Base-by-base conservation (phyloP, 2,113 vertebrate genomes). In the Hucho hucho region DNA sequence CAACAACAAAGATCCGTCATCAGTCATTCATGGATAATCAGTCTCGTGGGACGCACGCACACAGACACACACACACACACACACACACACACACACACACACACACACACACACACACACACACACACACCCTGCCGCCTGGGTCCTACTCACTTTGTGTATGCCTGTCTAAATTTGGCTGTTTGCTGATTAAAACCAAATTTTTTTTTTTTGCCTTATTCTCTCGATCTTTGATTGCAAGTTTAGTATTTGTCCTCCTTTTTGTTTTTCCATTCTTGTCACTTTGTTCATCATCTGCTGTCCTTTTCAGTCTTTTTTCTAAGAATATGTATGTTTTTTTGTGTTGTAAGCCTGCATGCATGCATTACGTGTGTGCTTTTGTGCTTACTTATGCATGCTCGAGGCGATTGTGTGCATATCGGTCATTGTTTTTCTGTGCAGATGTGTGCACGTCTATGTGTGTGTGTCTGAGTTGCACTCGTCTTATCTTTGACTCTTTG, bases 11-110 rank as follows among this genome's bases (percentile, higher is more conserved):
- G 90, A 90, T 88, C 89, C 84, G 88, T 90, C 90, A 92, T 92
- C 89, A 92, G 90, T 90, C 90, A 92, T 90, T 92, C 90, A 92
- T 90, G 89, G 88, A 81, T 92, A 92, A 92, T 92, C 90, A 92
- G 90, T 92, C 90, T 92, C 89, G 64, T 87, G 90, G 89, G 90
- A 89, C 25, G n/a, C 25, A 58, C 13, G 29, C 49, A 56, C 69
- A 61, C 80, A 70, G 75, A 70, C 32, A 46, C 64, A 25, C 64
- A 61, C 80, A 71, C 75, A 70, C 80, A 47, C 65, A 37, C 53
- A 46, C 66, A 63, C 74, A 22, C 37, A 65, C 63, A 16, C 64
- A 56, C 73, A 14, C 63, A 56, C 64, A 76, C 84, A 64, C 73
- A 58, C 73, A 74, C 43, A 37, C 63, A 59, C 63, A 56, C 63